Evolutionary conservation across 2,888 invertebrate species (phyloP), one percentile per base, ranked within the genome.

Genomic region (Apodemia zela): DNA sequence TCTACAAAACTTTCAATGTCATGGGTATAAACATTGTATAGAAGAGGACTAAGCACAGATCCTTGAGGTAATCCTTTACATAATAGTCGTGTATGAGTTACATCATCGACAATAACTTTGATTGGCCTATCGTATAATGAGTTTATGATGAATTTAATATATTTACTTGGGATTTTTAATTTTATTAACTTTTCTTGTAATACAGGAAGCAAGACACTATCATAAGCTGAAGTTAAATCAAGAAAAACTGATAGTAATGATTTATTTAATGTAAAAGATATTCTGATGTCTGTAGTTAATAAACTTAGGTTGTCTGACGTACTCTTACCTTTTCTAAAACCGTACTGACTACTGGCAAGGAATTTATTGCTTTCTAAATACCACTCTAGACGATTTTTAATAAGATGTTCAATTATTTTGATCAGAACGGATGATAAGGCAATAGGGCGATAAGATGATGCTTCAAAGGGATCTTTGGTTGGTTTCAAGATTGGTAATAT

Each of bases 371-470:
- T 21, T 15, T 42, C 38, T 4, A 42, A 42, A 15, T 42, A 42
- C 38, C 38, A 42, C 13, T 42, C 38, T 15, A 51, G 7, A 11
- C 18, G 51, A 13, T 54, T 61, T 54, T 54, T 61, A 35, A 61
- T 38, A 11, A 61, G 21, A 13, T 51, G 61, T 51, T 61, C 61
- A 49, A 51, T 35, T 6, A 61, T 47, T 33, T 51, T 51, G n/a
- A 51, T 35, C 33, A 35, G 7, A 3, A 51, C 51, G 13, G 61
- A 51, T 33, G 61, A 61, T 6, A 61, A n/a, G 33, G 61, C 49
- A 35, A 61, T 51, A 11, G 61, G 61, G 35, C 61, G 61, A 61
- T 51, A 61, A 4, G 61, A 49, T 18, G 61, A 21, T 13, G 29
- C 33, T 17, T 61, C 61, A 4, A 10, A 51, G 1, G 61, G 51